Evolutionary conservation across 2,113 vertebrate genomes (phyloP).

Genomic region (Pygathrix nemaeus): DNA sequence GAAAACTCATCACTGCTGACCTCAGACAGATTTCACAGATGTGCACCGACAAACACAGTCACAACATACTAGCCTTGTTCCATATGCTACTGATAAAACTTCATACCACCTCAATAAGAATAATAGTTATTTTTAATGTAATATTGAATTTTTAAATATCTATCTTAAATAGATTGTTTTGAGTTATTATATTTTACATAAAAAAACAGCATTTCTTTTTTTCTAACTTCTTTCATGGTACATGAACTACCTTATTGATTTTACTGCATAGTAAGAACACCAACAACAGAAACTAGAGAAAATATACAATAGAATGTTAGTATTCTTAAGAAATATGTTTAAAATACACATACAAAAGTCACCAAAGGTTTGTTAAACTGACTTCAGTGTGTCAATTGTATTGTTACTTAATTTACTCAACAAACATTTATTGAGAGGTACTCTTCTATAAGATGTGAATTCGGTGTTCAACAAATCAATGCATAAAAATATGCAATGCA

Average conservation of each 20-base stretch:
- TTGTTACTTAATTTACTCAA: not conserved
- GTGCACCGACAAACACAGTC: not conserved
- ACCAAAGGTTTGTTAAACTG: not conserved
- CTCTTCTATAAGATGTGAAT: not conserved
- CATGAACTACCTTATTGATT: not conserved
- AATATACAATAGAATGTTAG: not conserved
- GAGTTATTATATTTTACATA: not conserved
- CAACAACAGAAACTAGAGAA: not conserved
- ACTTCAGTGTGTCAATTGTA: not conserved
- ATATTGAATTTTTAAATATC: not conserved
- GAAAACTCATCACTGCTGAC: not conserved
- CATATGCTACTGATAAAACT: no score
- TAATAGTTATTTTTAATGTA: not conserved
- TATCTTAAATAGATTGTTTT: not conserved
- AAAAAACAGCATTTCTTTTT: not conserved
- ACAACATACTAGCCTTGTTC: fast-evolving
- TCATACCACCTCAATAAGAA: not conserved
- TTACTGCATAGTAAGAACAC: not conserved
- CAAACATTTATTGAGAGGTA: not conserved
- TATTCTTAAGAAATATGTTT: not conserved
- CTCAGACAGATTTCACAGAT: not conserved
- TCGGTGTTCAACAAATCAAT: not conserved
- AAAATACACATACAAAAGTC: not conserved
- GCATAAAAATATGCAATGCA: not conserved
- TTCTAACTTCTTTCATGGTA: not conserved